Evolutionary conservation across 1,140 invertebrate genomes (phyloP).

Genomic region (Diabrotica undecimpunctata): DNA sequence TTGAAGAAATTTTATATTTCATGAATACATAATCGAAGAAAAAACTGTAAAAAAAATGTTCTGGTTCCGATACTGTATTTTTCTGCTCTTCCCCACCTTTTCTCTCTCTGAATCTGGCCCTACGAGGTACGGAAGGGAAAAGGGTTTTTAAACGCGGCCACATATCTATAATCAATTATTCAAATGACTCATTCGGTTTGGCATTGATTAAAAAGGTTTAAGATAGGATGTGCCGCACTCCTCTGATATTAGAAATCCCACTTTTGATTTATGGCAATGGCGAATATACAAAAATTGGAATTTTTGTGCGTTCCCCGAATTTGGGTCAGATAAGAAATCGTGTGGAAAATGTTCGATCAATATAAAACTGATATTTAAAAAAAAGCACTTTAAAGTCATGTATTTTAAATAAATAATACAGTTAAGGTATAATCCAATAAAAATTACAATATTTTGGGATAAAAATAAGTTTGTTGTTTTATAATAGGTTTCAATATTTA

Average conservation of each 20-base stretch:
- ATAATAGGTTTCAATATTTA: no score
- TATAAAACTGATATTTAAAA: no score
- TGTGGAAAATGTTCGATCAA: no score
- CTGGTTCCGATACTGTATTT: not conserved
- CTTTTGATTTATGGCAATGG: conserved; percentile 8
- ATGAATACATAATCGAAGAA: no score
- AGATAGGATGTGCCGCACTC: conserved; percentile 18
- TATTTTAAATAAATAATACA: no score
- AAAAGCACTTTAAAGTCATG: no score
- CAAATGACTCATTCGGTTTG: conserved; percentile 22
- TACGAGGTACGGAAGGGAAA: conserved; percentile 8
- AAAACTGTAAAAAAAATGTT: not conserved
- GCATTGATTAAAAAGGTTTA: conserved; percentile 23
- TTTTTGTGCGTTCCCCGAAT: no score
- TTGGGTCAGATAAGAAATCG: no score
- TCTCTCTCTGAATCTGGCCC: not conserved
- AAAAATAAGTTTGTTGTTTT: no score
- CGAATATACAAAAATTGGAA: not conserved
- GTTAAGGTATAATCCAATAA: no score
- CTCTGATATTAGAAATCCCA: conserved; percentile 15
- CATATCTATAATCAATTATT: conserved; percentile 25
- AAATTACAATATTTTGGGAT: no score
- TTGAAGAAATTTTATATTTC: no score
- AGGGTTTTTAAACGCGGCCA: conserved; percentile 23
- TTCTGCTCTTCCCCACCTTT: conserved; percentile 4